Evolutionary conservation across 2,888 invertebrate genomes (phyloP).

Genomic region (Brachylomia viminalis): DNA sequence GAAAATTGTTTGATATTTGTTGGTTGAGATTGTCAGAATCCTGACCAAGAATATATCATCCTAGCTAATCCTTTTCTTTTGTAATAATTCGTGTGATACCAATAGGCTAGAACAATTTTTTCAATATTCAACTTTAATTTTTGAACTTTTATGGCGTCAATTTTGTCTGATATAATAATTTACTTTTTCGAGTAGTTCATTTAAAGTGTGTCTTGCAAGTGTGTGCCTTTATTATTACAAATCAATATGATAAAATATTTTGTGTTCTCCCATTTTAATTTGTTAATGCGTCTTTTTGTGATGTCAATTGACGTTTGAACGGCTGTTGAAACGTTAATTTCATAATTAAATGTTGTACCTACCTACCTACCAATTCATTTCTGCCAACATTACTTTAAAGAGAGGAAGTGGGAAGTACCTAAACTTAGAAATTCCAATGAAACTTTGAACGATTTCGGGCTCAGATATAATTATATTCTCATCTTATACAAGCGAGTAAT

Average conservation of each 20-base stretch:
- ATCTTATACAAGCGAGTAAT: constrained; percentile 37
- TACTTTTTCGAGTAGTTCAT: not conserved
- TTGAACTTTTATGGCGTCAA: too few species aligned
- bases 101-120: not conserved
- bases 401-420: constrained; percentile 7
- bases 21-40: not conserved
- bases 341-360: constrained; percentile 14
- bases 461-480: constrained; percentile 41
- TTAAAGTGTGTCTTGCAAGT: not conserved
- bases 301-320: constrained; percentile 8
- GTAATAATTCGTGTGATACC: not conserved
- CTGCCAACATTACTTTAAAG: constrained; percentile 25
- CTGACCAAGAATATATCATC: not conserved
- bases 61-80: not conserved
- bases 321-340: constrained; percentile 17
- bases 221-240: not conserved
- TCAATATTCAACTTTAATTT: not conserved
- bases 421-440: constrained; percentile 34
- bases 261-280: constrained; percentile 3
- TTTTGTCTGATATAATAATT: not conserved
- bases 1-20: not conserved
- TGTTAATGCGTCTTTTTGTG: constrained; percentile 27
- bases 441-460: constrained; percentile 41
- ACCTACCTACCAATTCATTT: constrained; percentile 23
- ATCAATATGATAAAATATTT: not conserved